Conservation (phyloP, 2,113 vertebrate species). For the Oncorhynchus clarkii region DNA sequence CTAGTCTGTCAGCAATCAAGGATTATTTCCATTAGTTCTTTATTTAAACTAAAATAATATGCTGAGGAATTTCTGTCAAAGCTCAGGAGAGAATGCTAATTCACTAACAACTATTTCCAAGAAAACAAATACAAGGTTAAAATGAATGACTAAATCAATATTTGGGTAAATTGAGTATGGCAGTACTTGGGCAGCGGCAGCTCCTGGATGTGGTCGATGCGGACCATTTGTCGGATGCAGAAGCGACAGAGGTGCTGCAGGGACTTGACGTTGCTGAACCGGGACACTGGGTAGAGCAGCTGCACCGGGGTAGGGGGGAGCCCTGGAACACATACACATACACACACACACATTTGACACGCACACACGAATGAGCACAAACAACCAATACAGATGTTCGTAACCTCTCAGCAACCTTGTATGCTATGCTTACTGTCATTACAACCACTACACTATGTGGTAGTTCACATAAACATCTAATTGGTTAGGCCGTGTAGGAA, state of each 20-base stretch:
- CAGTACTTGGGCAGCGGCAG: slow-evolving; percentile 91
- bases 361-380: background rate
- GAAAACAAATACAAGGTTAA: no score
- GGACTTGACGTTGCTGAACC: slow-evolving; percentile 97
- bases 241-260: slow-evolving; percentile 97
- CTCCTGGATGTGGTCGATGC: slow-evolving; percentile 95
- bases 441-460: background rate
- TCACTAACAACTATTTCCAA: no score
- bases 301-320: slow-evolving; percentile 95
- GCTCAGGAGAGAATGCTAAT: no score
- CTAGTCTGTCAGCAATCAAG: no score
- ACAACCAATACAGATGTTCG: slow-evolving; percentile 11
- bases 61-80: no score
- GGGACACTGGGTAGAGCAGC: slow-evolving; percentile 92
- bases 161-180: background rate
- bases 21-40: no score
- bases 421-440: background rate
- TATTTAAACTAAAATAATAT: no score
- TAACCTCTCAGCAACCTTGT: background rate
- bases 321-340: slow-evolving; percentile 68
- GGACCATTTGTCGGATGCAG: slow-evolving; percentile 91
- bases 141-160: no score
- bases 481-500: background rate
- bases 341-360: background rate
- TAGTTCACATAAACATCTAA: background rate